These are phyloP conservation scores for Ectropis grisescens DNA, from an alignment of 1,140 invertebrate species.

Conservation along the genomic window DNA sequence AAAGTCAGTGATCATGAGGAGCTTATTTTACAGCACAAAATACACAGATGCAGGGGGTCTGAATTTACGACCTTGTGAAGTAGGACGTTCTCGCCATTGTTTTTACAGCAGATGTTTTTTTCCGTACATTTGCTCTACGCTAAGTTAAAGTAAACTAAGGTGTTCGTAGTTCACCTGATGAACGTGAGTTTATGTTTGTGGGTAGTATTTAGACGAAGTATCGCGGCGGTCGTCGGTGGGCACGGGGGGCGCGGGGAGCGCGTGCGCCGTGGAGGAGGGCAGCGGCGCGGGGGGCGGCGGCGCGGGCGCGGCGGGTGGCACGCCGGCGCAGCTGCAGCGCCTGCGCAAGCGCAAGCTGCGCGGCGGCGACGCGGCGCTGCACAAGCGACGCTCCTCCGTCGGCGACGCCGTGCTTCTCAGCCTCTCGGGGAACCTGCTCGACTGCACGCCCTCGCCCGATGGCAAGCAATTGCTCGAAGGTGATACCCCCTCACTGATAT, in stretches of 20 bases:
- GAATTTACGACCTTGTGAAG: too few species aligned
- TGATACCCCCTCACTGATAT: slow-evolving; percentile 17
- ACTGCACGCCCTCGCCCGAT: slow-evolving; percentile 85
- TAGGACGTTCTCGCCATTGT: too few species aligned
- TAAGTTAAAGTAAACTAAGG: too few species aligned
- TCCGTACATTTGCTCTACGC: too few species aligned
- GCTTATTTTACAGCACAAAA: too few species aligned
- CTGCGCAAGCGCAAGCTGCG: slow-evolving; percentile 83
- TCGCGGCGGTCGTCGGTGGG: slow-evolving; percentile 73
- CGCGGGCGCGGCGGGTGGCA: slow-evolving; percentile 18
- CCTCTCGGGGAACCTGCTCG: slow-evolving; percentile 88
- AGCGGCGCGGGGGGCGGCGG: too few species aligned
- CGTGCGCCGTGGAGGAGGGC: slow-evolving; percentile 13
- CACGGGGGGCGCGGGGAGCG: slow-evolving; percentile 36
- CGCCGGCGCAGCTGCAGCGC: slow-evolving; percentile 49
- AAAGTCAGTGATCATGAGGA: too few species aligned
- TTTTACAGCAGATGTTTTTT: too few species aligned
- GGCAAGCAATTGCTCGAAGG: slow-evolving; percentile 76
- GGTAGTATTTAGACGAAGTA: slow-evolving; percentile 76
- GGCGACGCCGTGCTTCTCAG: slow-evolving; percentile 87
- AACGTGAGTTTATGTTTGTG: too few species aligned
- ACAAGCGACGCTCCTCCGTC: slow-evolving; percentile 85
- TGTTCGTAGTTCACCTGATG: too few species aligned
- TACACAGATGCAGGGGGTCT: too few species aligned
- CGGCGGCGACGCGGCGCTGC: slow-evolving; percentile 70